Conservation (phyloP, 1,140 invertebrate species). For the Cotesia chilonis region DNA sequence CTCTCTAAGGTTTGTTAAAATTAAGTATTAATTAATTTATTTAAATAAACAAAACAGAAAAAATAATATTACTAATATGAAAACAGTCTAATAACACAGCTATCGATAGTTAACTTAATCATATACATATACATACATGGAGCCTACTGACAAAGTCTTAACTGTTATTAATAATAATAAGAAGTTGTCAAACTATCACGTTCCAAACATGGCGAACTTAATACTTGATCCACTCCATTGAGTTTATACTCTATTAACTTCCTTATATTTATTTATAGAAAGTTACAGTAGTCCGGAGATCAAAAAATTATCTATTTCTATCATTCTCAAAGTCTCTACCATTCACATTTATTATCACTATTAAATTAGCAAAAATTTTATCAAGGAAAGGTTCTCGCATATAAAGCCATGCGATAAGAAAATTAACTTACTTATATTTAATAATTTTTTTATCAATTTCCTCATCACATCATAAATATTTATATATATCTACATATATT, state of each 20-base stretch:
- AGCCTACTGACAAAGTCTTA: slow-evolving; percentile 8
- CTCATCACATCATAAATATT: not conserved
- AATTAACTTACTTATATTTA: slow-evolving; percentile 3
- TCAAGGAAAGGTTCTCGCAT: not conserved
- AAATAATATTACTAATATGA: slow-evolving; percentile 39
- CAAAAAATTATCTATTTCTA: slow-evolving; percentile 49
- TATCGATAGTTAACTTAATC: slow-evolving; percentile 43
- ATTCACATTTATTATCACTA: slow-evolving; percentile 31
- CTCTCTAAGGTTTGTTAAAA: slow-evolving; percentile 1
- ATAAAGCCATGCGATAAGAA: slow-evolving; percentile 10
- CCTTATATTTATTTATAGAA: not conserved
- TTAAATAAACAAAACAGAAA: slow-evolving; percentile 31
- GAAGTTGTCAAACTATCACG: slow-evolving; percentile 2
- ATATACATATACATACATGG: slow-evolving; percentile 11
- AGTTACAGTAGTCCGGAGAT: slow-evolving; percentile 50
- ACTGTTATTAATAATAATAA: slow-evolving; percentile 4
- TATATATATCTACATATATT: not conserved
- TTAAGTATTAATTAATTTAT: slow-evolving; percentile 14
- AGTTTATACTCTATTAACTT: not conserved
- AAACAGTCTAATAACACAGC: slow-evolving; percentile 56
- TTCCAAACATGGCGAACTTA: slow-evolving; percentile 32
- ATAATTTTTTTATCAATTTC: not conserved
- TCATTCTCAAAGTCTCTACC: slow-evolving; percentile 15
- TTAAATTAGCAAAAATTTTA: slow-evolving; percentile 10
- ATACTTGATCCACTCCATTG: slow-evolving; percentile 29